Evolutionary conservation across 2,888 invertebrate species (phyloP).

Genomic region (Pristionchus japonicus): DNA sequence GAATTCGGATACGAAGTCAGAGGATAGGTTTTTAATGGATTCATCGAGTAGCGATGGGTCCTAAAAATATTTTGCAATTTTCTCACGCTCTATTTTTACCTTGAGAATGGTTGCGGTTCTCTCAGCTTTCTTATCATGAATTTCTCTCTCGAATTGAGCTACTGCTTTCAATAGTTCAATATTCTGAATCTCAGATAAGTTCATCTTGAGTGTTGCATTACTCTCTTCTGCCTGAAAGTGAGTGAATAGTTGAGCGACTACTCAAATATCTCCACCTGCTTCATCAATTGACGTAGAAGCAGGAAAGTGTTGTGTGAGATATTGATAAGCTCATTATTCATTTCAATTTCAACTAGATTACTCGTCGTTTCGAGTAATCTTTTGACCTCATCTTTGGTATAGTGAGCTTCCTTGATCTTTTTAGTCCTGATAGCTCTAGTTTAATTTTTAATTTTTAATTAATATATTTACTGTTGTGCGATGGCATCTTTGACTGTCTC

Average conservation of each 20-base stretch:
- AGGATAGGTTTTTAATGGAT: conserved; percentile 31
- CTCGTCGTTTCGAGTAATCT: neutral
- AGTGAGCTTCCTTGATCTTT: conserved; percentile 34
- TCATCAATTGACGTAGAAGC: conserved; percentile 32
- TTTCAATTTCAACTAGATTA: conserved; percentile 20
- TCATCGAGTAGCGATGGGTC: conserved; percentile 39
- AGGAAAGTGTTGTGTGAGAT: conserved; percentile 43
- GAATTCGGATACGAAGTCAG: conserved; percentile 41
- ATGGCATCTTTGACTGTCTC: conserved; percentile 18
- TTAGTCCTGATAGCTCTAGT: too few species aligned
- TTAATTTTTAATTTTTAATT: too few species aligned
- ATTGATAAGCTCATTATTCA: conserved; percentile 42
- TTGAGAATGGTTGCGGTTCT: conserved; percentile 38
- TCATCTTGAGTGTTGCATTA: conserved; percentile 29
- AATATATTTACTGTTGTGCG: conserved; percentile 20
- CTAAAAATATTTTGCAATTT: too few species aligned
- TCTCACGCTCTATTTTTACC: too few species aligned
- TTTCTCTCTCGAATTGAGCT: conserved; percentile 41
- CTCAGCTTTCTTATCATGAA: conserved; percentile 28
- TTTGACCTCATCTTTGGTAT: conserved; percentile 40
- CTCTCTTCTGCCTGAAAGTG: conserved; percentile 16
- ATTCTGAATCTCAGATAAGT: conserved; percentile 45
- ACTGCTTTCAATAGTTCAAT: conserved; percentile 45
- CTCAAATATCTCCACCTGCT: too few species aligned
- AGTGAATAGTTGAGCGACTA: too few species aligned